Conservation (phyloP, 2,113 vertebrate species). For the Myiozetetes cayanensis region DNA sequence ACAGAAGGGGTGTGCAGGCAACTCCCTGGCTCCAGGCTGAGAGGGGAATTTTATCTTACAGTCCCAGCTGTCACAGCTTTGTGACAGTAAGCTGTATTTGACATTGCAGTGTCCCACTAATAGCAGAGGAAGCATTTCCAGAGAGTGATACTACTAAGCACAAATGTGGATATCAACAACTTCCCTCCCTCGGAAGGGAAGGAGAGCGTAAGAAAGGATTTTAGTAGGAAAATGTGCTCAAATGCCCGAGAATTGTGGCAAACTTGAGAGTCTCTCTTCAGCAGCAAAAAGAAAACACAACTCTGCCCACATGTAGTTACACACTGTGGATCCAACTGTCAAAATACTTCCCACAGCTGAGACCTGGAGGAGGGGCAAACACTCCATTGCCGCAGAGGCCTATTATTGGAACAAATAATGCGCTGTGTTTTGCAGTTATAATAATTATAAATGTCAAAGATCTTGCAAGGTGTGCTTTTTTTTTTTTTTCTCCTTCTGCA, state of each 20-base stretch:
- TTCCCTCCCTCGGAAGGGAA: neutral
- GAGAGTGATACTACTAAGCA: neutral
- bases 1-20: accelerated
- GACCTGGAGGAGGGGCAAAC: neutral
- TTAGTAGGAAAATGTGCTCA: neutral
- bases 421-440: neutral
- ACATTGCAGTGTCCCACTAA: neutral
- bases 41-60: neutral
- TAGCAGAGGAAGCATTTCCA: neutral
- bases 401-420: neutral
- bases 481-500: neutral
- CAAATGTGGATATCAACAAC: neutral
- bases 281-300: neutral
- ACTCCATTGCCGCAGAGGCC: neutral
- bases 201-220: neutral
- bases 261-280: neutral
- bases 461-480: neutral
- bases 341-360: slow-evolving; percentile 45
- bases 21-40: accelerated
- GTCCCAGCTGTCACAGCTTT: neutral
- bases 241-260: neutral
- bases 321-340: neutral
- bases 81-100: neutral
- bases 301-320: neutral
- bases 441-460: neutral